phyloP scores from a whole-genome alignment of 2,888 invertebrate genomes.

The Brassicogethes aeneus region DNA sequence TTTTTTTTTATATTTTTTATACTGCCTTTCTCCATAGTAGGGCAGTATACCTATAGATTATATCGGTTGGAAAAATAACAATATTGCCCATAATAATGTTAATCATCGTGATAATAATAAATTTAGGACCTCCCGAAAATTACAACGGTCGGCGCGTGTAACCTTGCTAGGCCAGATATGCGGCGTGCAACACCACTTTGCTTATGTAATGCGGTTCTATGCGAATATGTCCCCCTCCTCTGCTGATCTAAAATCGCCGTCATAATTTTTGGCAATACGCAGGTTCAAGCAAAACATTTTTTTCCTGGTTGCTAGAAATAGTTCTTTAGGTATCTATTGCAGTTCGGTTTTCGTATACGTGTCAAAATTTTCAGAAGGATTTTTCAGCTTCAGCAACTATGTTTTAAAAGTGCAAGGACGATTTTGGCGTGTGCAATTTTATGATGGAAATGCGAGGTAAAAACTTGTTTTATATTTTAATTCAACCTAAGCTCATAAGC shows the following conservation, averaged over 20 bases:
- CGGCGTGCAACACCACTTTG: constrained; percentile 32
- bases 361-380: not conserved
- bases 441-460: constrained; percentile 40
- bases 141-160: constrained; percentile 11
- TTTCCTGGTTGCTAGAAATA: constrained; percentile 42
- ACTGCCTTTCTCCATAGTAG: no score
- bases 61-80: no score
- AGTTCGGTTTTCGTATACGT: constrained; percentile 16
- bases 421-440: constrained; percentile 5
- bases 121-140: constrained; percentile 5
- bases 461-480: constrained; percentile 20
- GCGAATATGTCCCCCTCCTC: constrained; percentile 29
- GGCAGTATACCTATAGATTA: no score
- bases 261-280: constrained; percentile 36
- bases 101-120: not conserved
- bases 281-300: constrained; percentile 33
- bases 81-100: not conserved
- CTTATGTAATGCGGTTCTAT: constrained; percentile 38
- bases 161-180: constrained; percentile 30
- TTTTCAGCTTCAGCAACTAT: not conserved
- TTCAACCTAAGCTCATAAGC: no score
- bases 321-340: constrained; percentile 29
- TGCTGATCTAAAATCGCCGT: constrained; percentile 27
- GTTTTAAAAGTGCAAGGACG: not conserved
- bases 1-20: no score